These are phyloP conservation scores for Acromyrmex charruanus DNA, from an alignment of 1,140 invertebrate species.

Conservation along the genomic window DNA sequence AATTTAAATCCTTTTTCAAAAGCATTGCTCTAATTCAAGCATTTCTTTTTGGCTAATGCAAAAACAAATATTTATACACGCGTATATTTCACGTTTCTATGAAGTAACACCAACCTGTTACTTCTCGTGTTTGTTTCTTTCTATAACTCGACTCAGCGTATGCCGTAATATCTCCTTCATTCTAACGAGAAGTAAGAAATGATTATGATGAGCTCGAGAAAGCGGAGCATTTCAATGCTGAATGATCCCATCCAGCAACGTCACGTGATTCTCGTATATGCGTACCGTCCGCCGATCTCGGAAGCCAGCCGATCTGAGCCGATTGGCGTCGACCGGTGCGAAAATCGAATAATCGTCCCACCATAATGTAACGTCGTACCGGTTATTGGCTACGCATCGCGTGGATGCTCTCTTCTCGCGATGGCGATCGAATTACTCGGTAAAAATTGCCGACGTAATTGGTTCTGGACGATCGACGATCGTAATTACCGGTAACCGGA, in stretches of 20 bases:
- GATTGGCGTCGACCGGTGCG: slow-evolving; percentile 18
- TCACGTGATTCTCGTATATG: slow-evolving; percentile 10
- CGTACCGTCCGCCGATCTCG: neutral
- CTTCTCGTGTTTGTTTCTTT: neutral
- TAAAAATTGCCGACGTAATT: slow-evolving; percentile 78
- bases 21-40: neutral
- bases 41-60: neutral
- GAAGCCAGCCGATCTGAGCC: neutral
- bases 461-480: slow-evolving; percentile 77
- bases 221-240: slow-evolving; percentile 52
- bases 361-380: slow-evolving; percentile 47
- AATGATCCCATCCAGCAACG: slow-evolving; percentile 45
- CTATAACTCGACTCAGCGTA: neutral
- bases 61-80: slow-evolving; percentile 22
- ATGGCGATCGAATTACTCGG: slow-evolving; percentile 69
- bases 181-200: slow-evolving; percentile 49
- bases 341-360: slow-evolving; percentile 57
- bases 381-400: slow-evolving; percentile 66
- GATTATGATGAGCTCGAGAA: slow-evolving; percentile 52
- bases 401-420: slow-evolving; percentile 57
- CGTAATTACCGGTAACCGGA: slow-evolving; percentile 79
- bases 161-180: slow-evolving; percentile 25
- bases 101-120: neutral
- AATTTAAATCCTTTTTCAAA: neutral
- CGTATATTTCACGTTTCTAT: neutral